phyloP scores from a whole-genome alignment of 2,113 vertebrate genomes.

The Nettapus auritus region DNA sequence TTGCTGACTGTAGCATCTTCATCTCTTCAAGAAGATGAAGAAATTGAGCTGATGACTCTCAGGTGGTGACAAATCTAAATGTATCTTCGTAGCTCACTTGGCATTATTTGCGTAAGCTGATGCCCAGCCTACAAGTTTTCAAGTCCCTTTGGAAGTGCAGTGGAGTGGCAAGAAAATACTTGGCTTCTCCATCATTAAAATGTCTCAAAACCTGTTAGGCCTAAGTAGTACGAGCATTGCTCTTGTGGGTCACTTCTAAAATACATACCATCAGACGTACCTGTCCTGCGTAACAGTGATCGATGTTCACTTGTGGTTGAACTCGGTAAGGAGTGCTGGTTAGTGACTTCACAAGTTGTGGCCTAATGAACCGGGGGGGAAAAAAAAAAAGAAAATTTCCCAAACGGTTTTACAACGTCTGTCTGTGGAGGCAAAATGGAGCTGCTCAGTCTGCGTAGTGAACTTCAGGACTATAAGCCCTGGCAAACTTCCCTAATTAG shows the following conservation, averaged over 20 bases:
- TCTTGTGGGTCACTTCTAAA: constrained; percentile 30
- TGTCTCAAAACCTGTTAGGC: not conserved
- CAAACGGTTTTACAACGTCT: constrained; percentile 15
- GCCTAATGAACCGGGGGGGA: not conserved
- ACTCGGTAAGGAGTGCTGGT: not conserved
- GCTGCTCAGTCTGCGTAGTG: not conserved
- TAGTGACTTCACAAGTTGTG: not conserved
- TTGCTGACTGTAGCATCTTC: not conserved
- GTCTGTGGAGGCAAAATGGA: constrained; percentile 33
- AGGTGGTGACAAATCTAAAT: not conserved
- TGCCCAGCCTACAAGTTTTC: not conserved
- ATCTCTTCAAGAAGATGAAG: not conserved
- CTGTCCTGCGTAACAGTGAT: not conserved
- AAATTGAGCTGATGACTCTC: not conserved
- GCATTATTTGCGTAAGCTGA: not conserved
- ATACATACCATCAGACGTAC: not conserved
- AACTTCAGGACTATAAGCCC: constrained; percentile 21
- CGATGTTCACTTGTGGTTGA: constrained; percentile 32
- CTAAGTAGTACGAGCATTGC: not conserved
- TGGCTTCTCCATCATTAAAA: not conserved
- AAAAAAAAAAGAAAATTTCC: constrained; percentile 20
- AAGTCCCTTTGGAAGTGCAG: not conserved
- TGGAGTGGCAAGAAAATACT: not conserved
- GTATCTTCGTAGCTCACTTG: not conserved
- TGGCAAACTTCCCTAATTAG: constrained; percentile 46